A percentile compares a stretch with the other conserved stretches of the same genome.
Evolutionary conservation across 1,140 invertebrate genomes (phyloP).

Genomic region (Drosophila oshimai): DNA sequence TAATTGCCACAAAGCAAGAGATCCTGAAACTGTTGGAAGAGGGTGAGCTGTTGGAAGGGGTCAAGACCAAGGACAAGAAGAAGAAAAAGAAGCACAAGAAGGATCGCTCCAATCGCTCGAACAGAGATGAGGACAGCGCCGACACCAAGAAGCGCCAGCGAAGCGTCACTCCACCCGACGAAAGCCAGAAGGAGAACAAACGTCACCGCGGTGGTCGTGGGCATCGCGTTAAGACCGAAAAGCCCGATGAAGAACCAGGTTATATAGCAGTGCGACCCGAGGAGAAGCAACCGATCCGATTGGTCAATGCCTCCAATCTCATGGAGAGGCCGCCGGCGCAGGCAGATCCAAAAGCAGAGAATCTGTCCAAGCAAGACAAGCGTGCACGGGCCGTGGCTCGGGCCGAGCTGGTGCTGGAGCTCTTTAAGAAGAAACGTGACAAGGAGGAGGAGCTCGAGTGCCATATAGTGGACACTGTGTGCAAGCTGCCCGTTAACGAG

Average conservation of each 20-base stretch:
- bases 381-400: constrained; percentile 19
- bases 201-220: not conserved
- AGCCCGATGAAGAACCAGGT: not conserved
- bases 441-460: constrained; percentile 17
- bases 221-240: not conserved
- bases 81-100: constrained; percentile 38
- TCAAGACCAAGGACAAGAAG: not conserved
- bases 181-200: not conserved
- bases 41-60: not conserved
- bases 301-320: constrained; percentile 10
- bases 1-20: not conserved
- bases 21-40: not conserved
- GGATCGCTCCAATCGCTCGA: constrained; percentile 7
- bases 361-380: constrained; percentile 15
- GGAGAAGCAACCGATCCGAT: not conserved
- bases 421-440: not conserved
- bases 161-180: not conserved
- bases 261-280: not conserved
- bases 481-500: constrained; percentile 17
- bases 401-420: not conserved
- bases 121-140: constrained; percentile 27
- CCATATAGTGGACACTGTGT: constrained; percentile 49
- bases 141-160: constrained; percentile 14
- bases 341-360: not conserved
- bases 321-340: not conserved